A percentile compares a stretch with the other conserved stretches of the same genome.
These are phyloP conservation scores for Drosophila kohkoa DNA, from an alignment of 1,140 invertebrate genomes.

Conservation along the genomic window DNA sequence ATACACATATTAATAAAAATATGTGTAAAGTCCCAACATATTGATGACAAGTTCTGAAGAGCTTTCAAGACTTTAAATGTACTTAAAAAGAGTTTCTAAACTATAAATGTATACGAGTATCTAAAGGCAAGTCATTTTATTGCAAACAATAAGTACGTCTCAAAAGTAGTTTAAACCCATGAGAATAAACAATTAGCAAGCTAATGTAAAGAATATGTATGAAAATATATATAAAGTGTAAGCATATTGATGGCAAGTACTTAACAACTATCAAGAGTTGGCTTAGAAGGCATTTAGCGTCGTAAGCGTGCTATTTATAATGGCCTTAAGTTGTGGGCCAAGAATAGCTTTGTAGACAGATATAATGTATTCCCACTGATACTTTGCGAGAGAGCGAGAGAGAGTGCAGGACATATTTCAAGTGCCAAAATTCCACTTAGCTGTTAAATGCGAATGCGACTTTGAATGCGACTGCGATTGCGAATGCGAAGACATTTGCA, in stretches of 20 bases:
- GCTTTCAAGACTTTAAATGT: too few relatives aligned
- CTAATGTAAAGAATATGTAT: too few relatives aligned
- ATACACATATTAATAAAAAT: too few relatives aligned
- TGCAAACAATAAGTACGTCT: too few relatives aligned
- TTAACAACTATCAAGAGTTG: not conserved
- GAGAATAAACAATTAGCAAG: too few relatives aligned
- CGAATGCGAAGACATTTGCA: slow-evolving; percentile 55
- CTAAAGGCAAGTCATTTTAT: too few relatives aligned
- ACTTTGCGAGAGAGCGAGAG: not conserved
- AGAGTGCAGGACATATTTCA: slow-evolving; percentile 43
- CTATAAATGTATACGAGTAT: too few relatives aligned
- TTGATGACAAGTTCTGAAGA: too few relatives aligned
- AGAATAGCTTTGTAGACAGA: not conserved
- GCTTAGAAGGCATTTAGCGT: not conserved
- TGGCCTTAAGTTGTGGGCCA: slow-evolving; percentile 2
- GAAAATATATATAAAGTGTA: not conserved
- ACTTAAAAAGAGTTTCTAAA: too few relatives aligned
- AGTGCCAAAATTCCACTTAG: slow-evolving; percentile 79
- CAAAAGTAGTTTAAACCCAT: too few relatives aligned
- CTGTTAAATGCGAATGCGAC: slow-evolving; percentile 45
- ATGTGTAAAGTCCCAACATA: too few relatives aligned
- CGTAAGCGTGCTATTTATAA: slow-evolving; percentile 3
- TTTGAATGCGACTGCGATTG: slow-evolving; percentile 19
- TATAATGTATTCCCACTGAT: slow-evolving; percentile 7
- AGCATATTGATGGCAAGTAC: not conserved